phyloP scores from a whole-genome alignment of 2,888 invertebrate species.

The Chironomus riparius region DNA sequence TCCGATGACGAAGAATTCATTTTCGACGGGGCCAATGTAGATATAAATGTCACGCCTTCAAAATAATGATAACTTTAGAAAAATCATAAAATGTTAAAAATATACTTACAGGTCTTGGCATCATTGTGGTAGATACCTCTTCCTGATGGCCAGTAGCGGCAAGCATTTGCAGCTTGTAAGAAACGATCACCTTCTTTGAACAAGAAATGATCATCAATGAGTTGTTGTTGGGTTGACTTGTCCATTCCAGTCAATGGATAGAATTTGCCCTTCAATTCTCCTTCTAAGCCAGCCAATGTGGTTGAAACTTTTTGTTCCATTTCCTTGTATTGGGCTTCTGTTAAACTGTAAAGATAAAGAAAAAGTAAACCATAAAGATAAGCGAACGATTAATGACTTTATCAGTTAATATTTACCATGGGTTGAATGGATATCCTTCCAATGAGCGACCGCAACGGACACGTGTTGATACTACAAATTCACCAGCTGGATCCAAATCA shows the following conservation, averaged over 20 bases:
- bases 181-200: slow-evolving; percentile 84
- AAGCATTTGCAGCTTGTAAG: slow-evolving; percentile 87
- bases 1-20: too few species aligned
- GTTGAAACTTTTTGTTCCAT: slow-evolving; percentile 86
- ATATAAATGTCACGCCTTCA: too few species aligned
- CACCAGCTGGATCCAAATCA: slow-evolving; percentile 84
- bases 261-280: slow-evolving; percentile 90
- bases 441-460: slow-evolving; percentile 92
- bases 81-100: neutral
- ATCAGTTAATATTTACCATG: slow-evolving; percentile 36
- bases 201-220: slow-evolving; percentile 96
- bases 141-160: slow-evolving; percentile 94
- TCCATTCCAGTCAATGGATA: slow-evolving; percentile 93
- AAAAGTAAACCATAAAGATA: neutral
- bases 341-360: slow-evolving; percentile 55
- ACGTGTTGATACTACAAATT: slow-evolving; percentile 90
- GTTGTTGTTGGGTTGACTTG: slow-evolving; percentile 90
- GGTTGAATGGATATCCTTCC: slow-evolving; percentile 96
- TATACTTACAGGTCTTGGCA: slow-evolving; percentile 80
- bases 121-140: slow-evolving; percentile 98
- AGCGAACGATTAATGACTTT: neutral
- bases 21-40: too few species aligned
- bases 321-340: slow-evolving; percentile 94
- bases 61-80: too few species aligned
- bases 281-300: slow-evolving; percentile 72